Evolutionary conservation across 2,113 vertebrate species (phyloP).

Genomic region (Polyodon spathula): DNA sequence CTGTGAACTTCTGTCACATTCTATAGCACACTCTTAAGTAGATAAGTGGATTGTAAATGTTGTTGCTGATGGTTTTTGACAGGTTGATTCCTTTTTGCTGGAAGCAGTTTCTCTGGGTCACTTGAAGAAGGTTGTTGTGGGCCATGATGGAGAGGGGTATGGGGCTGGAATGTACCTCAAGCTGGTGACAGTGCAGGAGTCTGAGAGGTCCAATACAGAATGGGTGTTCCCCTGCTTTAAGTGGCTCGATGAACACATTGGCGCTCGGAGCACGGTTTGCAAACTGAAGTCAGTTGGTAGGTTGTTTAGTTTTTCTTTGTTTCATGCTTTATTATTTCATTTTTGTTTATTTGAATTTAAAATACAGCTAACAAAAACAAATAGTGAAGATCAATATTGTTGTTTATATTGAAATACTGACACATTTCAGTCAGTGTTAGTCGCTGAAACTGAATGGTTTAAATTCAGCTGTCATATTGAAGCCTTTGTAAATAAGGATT

Average conservation of each 20-base stretch:
- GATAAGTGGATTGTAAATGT: too few relatives aligned
- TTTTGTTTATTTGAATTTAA: too few relatives aligned
- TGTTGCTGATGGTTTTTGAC: constrained; percentile 11
- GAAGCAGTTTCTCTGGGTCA: constrained; percentile 37
- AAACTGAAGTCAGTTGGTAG: constrained; percentile 30
- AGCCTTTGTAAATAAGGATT: too few relatives aligned
- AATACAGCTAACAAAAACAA: too few relatives aligned
- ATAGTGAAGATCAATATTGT: too few relatives aligned
- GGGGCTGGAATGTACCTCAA: constrained; percentile 38
- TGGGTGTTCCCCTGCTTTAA: constrained; percentile 41
- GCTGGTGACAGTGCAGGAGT: constrained; percentile 35
- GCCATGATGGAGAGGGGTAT: constrained; percentile 37
- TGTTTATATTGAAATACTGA: too few relatives aligned
- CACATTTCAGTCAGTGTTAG: too few relatives aligned
- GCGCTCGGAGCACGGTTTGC: constrained; percentile 31
- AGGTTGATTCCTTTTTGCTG: constrained; percentile 37
- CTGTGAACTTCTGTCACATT: too few relatives aligned
- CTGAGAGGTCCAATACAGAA: constrained; percentile 30
- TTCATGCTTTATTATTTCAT: too few relatives aligned
- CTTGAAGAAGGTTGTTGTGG: constrained; percentile 37
- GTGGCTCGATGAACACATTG: constrained; percentile 39
- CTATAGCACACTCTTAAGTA: too few relatives aligned
- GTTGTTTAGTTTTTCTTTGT: constrained; percentile 14
- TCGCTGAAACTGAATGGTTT: too few relatives aligned
- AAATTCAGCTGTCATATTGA: too few relatives aligned